Conservation (phyloP, 2,113 vertebrate species). For the Microtus pennsylvanicus region DNA sequence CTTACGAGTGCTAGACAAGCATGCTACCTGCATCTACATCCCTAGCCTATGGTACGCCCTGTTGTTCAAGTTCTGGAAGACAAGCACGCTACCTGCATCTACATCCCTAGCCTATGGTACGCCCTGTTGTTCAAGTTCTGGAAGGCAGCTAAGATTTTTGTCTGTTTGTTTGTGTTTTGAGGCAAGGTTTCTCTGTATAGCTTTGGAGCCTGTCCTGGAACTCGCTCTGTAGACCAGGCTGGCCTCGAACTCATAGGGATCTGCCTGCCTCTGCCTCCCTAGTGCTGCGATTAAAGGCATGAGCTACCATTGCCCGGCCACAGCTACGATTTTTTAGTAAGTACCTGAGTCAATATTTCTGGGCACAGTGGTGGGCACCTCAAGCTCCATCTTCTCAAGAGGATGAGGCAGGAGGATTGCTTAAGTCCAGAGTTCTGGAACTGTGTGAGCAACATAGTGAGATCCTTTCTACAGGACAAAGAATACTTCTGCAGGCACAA, state of each 20-base stretch:
- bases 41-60: neutral
- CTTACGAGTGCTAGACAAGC: neutral
- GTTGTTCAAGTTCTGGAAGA: neutral
- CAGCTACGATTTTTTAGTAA: neutral
- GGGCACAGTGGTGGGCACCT: neutral
- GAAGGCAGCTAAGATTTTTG: neutral
- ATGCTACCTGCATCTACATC: neutral
- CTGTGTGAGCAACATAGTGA: neutral
- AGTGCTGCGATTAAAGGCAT: no score
- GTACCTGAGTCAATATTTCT: neutral
- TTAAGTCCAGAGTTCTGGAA: neutral
- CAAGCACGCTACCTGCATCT: neutral
- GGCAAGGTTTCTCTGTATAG: no score
- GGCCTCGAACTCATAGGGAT: no score
- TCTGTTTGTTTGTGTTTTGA: no score
- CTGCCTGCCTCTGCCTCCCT: no score
- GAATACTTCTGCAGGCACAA: neutral
- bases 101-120: neutral
- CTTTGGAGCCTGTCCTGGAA: no score
- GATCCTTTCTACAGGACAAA: neutral
- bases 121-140: neutral
- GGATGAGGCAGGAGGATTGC: neutral
- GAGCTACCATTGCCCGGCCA: no score
- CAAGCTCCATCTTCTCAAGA: neutral
- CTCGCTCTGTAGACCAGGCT: no score